phyloP scores from a whole-genome alignment of 1,140 invertebrate genomes.

The Psix sp. region DNA sequence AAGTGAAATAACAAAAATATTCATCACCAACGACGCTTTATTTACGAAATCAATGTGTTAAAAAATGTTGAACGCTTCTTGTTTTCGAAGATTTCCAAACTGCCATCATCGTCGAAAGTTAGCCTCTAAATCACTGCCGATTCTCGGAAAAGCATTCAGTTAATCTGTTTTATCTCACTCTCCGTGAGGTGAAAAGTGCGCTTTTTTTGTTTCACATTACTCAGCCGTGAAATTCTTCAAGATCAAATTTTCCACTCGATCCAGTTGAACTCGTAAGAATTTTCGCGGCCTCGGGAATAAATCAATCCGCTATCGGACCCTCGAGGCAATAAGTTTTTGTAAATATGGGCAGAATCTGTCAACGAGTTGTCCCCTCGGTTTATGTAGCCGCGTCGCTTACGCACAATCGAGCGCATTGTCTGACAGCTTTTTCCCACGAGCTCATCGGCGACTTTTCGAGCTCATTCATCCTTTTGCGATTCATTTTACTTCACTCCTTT shows the following conservation, averaged over 20 bases:
- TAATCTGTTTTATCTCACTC: not conserved
- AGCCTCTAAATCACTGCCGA: not conserved
- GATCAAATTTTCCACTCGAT: no score
- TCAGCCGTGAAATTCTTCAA: no score
- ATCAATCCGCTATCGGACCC: no score
- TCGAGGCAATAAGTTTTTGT: not conserved
- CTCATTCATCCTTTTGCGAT: constrained; percentile 45
- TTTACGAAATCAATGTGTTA: no score
- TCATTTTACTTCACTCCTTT: constrained; percentile 45
- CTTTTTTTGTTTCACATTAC: no score
- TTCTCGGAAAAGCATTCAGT: not conserved
- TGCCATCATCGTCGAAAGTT: not conserved
- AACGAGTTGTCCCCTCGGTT: not conserved
- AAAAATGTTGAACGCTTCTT: not conserved
- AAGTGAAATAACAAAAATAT: no score
- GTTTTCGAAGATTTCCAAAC: not conserved
- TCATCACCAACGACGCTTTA: no score
- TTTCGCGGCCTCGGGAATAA: no score
- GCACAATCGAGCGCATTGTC: constrained; percentile 31
- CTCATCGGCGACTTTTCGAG: constrained; percentile 46
- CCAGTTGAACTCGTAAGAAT: no score
- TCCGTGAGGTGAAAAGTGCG: no score
- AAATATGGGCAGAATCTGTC: not conserved
- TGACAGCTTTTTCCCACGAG: constrained; percentile 40
- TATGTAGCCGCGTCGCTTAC: not conserved